Conservation (phyloP, 2,113 vertebrate species). For the Caracal caracal region DNA sequence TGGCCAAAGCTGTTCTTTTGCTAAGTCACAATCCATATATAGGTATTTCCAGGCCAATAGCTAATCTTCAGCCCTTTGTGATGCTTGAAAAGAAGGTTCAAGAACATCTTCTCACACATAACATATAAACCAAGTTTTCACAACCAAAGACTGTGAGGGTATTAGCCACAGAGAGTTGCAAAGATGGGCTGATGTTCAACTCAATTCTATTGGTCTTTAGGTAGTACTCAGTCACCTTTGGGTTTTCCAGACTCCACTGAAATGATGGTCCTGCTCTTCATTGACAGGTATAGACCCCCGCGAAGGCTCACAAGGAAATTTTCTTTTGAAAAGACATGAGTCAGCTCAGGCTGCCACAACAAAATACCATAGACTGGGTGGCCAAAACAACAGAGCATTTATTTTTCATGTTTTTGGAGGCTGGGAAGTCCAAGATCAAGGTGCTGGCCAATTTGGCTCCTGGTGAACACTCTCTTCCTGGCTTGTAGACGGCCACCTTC, state of each 20-base stretch:
- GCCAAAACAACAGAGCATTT: not conserved
- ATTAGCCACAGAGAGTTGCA: too few relatives aligned
- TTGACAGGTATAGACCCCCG: too few relatives aligned
- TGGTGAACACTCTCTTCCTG: not conserved
- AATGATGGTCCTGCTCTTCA: not conserved
- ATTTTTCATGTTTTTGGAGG: not conserved
- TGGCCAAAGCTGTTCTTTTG: not conserved
- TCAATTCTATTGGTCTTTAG: not conserved
- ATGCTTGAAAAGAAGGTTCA: not conserved
- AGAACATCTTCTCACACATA: too few relatives aligned
- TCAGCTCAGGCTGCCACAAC: not conserved
- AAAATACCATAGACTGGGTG: not conserved
- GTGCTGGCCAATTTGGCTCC: not conserved
- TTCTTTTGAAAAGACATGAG: not conserved
- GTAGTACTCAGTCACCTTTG: not conserved
- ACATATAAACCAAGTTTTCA: not conserved
- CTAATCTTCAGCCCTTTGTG: not conserved
- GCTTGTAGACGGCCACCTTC: not conserved
- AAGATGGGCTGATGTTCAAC: accelerated
- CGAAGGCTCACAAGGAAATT: not conserved
- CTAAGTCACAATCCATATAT: not conserved
- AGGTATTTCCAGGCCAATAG: too few relatives aligned
- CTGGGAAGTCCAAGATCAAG: not conserved
- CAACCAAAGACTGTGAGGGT: not conserved
- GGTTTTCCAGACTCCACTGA: not conserved